Base-by-base conservation (phyloP, 2,113 vertebrate genomes). In the Guaruba guarouba region DNA sequence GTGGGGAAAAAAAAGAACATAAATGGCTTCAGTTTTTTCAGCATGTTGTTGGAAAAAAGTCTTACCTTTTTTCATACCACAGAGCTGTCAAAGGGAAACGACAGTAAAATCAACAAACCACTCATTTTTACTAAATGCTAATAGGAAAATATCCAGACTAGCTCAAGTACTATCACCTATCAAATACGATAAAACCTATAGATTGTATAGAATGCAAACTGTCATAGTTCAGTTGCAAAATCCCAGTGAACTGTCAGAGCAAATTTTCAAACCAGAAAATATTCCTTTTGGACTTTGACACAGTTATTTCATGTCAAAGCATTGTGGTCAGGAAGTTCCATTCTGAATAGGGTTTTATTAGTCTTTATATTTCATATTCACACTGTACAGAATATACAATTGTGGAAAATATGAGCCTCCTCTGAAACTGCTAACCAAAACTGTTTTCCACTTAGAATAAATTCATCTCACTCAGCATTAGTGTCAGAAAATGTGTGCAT, bases 401-500 rank as follows among this genome's bases (percentile, higher is more conserved):
- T 73, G 59, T 82, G 63, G 57, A 87, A 93, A 92, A 24, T 49
- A 82, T 73, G 27, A 82, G 5, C 22, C 14, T 90, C 15, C 25
- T 87, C 57, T 82, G 33, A 95, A 93, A 80, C 23, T 74, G 28
- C 54, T 86, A 92, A 88, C n/a, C 27, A 86, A 77, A 94, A 46
- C 14, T 82, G 62, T 93, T 94, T 90, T 88, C 61, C 41, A 27
- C n/a, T 81, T 86, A 27, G 27, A 89, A 76, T 43, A 82, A 87
- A 73, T 73, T 82, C 2, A 33, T 75, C 25, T 87, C 15, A 35
- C 10, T 94, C 64, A 82, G 3, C n/a, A 63, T n/a, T 49, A 70
- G 11, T 13, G 31, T 70, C 51, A 75, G 69, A 88, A 96, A 81
- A 67, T 33, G 17, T 69, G 44, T 33, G 10, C 33, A 43, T 73